Base-by-base conservation (phyloP, 2,888 invertebrate genomes). In the Dynastes tityus region DNA sequence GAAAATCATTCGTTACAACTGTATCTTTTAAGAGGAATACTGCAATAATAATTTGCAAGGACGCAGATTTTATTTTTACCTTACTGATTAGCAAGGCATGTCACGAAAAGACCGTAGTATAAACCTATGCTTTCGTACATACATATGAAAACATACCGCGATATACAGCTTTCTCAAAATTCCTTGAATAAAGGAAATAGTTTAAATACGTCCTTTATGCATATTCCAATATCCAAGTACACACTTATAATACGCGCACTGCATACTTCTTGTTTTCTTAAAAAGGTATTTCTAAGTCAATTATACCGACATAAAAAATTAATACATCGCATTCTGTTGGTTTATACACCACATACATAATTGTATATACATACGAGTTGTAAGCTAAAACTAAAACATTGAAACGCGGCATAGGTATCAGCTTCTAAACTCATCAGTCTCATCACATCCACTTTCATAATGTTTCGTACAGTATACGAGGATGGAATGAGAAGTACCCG, bases 181-280 rank as follows among this genome's bases (percentile, higher is more conserved):
- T 67, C 65, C 22, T 45, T 9, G 65, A 67, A 67, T 67, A 67
- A 67, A 45, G 65, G 65, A 67, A 67, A 67, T 45, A 67, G 40
- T 67, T 67, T 67, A 37, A 45, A 58, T 58, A 22, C 22, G 16
- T 22, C 8, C 5, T 16, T 8, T 22, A 58, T 58, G 22, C 55
- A 5, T 22, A 22, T 22, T 16, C 22, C n/a, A 58, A 58, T 58
- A 16, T 16, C 16, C 22, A 16, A 22, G 16, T 16, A 22, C 9
- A 58, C 22, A 55, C 55, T n/a, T 55, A 5, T 4, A 32, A 32
- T 6, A n/a, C 22, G 16, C 55, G n/a, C 22, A 16, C 22, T 27
- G 22, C 16, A 58, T 27, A 58, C n/a, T 58, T 22, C 55, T 16
- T 9, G 22, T 58, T 58, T 58, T 16, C 55, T 58, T 8, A 58